Percentiles rank a stretch among this genome's conserved stretches.
Conservation (phyloP, 2,888 invertebrate species). For the Piscicola geometra region DNA sequence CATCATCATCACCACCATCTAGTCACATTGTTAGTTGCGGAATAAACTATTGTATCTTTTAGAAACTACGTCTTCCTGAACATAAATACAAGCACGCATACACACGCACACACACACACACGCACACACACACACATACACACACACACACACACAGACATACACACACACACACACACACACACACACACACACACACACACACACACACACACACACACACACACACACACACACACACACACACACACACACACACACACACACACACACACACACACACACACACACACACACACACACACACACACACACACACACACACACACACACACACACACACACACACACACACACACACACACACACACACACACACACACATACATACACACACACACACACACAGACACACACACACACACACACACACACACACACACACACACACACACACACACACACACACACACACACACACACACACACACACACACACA, state of each 20-base stretch:
- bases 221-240: not conserved
- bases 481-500: constrained; percentile 14
- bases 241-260: not conserved
- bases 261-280: constrained; percentile 6
- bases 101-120: constrained; percentile 27
- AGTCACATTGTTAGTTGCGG: no score
- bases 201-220: not conserved
- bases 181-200: not conserved
- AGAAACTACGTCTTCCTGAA: not conserved
- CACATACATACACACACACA: constrained; percentile 13
- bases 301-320: constrained; percentile 13
- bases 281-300: constrained; percentile 18
- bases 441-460: constrained; percentile 8
- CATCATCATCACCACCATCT: no score
- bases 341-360: constrained; percentile 15
- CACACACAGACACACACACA: constrained; percentile 9
- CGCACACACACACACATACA: constrained; percentile 4
- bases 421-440: constrained; percentile 15
- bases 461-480: constrained; percentile 15
- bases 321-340: constrained; percentile 13
- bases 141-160: constrained; percentile 12
- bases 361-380: constrained; percentile 12
- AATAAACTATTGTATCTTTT: no score
- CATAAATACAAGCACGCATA: not conserved
- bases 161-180: constrained; percentile 19